Evolutionary conservation across 2,888 invertebrate genomes (phyloP).

Genomic region (Scaptomyza polygonia): DNA sequence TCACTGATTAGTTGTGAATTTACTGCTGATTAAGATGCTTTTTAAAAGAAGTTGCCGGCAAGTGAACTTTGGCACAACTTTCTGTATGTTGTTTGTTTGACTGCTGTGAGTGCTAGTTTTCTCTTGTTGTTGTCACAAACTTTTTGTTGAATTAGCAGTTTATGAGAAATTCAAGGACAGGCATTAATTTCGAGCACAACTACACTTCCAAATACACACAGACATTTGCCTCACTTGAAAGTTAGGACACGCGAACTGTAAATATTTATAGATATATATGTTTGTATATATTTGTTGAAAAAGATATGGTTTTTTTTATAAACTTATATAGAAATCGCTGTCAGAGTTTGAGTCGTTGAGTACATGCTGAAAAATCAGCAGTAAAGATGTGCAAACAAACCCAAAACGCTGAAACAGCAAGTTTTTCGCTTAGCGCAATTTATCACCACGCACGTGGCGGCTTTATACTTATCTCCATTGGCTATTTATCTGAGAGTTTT

Average conservation of each 20-base stretch:
- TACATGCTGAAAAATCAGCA: slow-evolving; percentile 45
- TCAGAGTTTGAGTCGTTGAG: slow-evolving; percentile 25
- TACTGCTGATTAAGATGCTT: slow-evolving; percentile 80
- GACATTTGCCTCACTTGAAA: slow-evolving; percentile 41
- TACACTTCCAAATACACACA: slow-evolving; percentile 5
- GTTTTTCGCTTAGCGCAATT: slow-evolving; percentile 24
- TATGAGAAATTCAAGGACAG: slow-evolving; percentile 75
- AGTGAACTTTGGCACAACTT: slow-evolving; percentile 65
- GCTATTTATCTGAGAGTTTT: not conserved
- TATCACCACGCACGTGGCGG: slow-evolving; percentile 10
- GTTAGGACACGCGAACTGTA: slow-evolving; percentile 41
- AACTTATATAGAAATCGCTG: slow-evolving; percentile 6
- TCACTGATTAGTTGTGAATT: slow-evolving; percentile 80
- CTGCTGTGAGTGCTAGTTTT: slow-evolving; percentile 6
- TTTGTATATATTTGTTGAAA: slow-evolving; percentile 9
- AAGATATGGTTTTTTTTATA: slow-evolving; percentile 3
- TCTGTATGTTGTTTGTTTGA: slow-evolving; percentile 21
- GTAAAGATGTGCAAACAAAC: slow-evolving; percentile 60
- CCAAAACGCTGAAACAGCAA: slow-evolving; percentile 48
- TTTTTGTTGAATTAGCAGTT: slow-evolving; percentile 76
- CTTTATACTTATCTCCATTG: slow-evolving; percentile 15
- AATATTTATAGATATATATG: slow-evolving; percentile 20
- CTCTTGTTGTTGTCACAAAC: slow-evolving; percentile 33
- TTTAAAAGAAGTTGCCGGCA: slow-evolving; percentile 61
- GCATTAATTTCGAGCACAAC: slow-evolving; percentile 64